Base-by-base conservation (phyloP, 2,797 vertebrate genomes). In the Channallabes apus region DNA sequence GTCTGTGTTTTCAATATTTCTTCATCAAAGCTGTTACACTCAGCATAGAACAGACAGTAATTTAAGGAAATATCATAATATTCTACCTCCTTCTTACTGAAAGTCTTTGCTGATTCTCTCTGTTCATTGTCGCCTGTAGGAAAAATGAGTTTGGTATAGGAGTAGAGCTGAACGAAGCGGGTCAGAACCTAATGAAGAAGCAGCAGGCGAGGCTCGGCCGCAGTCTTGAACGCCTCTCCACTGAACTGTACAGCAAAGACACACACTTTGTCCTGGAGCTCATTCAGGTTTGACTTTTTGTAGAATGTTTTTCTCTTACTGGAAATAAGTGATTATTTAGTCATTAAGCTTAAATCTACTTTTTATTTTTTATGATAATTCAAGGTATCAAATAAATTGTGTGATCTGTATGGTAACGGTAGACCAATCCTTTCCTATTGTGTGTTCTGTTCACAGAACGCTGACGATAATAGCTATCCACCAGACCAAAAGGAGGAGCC, bases 211-310 rank as follows among this genome's bases (percentile, higher is more conserved):
- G 94, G 20, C 92, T 95, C 82, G 95, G 95, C 78, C 92, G 95
- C 64, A 96, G 95, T 85, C 90, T 96, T 89, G 94, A 95, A 67
- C 93, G 95, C 24, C 94, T 96, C 58, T 96, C 95, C 77, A 94
- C 94, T 0, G 95, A 96, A 38, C 94, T 96, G 78, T 96, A 96
- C 93, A 96, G 95, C 94, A 96, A 96, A 91, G 95, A 96, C 91
- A 95, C 95, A 4, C 95, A 96, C 92, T 96, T 96, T 22, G 95
- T 96, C 46, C 90, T 96, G 90, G 95, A 96, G 87, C 95, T 96
- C 88, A 96, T 96, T 86, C 95, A 96, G 95, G 95, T 96, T 38
- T 12, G 32, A 56, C 32, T 80, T 41, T 20, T 81, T 35, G 38
- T 51, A 3, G 71, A 73, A 73, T 0, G 14, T n/a, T 11, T 11